A percentile compares a stretch with the other conserved stretches of the same genome.
Evolutionary conservation across 2,888 invertebrate species (phyloP).

Genomic region (Auanema freiburgensis): DNA sequence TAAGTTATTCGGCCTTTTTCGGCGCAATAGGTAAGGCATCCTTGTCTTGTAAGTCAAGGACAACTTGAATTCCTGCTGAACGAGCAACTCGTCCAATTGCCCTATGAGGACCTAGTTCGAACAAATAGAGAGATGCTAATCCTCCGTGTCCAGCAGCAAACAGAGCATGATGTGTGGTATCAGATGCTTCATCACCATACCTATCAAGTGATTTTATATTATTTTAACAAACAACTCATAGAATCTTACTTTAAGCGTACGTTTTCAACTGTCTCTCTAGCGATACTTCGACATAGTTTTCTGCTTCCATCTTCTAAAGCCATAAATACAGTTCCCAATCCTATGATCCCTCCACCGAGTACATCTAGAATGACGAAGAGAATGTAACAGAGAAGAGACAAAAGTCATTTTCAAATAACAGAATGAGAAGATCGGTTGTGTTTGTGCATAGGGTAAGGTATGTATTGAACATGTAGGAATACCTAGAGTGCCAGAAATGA

Average conservation of each 20-base stretch:
- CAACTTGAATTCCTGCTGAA: slow-evolving; percentile 71
- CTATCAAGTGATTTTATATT: slow-evolving; percentile 66
- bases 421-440: too few species aligned
- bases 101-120: slow-evolving; percentile 76
- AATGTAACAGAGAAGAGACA: too few species aligned
- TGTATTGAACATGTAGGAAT: neutral
- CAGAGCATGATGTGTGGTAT: slow-evolving; percentile 74
- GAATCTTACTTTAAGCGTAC: slow-evolving; percentile 75
- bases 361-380: slow-evolving; percentile 40
- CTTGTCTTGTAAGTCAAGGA: slow-evolving; percentile 36
- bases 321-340: slow-evolving; percentile 73
- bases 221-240: slow-evolving; percentile 10
- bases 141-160: slow-evolving; percentile 76
- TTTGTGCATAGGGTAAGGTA: too few species aligned
- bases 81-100: slow-evolving; percentile 73
- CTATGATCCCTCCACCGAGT: slow-evolving; percentile 56
- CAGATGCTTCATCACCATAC: slow-evolving; percentile 75
- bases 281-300: slow-evolving; percentile 71
- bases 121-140: slow-evolving; percentile 73
- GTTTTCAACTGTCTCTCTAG: slow-evolving; percentile 77
- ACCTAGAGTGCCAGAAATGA: slow-evolving; percentile 46
- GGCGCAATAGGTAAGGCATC: slow-evolving; percentile 7
- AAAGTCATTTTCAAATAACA: too few species aligned
- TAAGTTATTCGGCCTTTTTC: too few species aligned
- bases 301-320: slow-evolving; percentile 76